Evolutionary conservation across 2,113 vertebrate species (phyloP).

Genomic region (Saguinus imperator): DNA sequence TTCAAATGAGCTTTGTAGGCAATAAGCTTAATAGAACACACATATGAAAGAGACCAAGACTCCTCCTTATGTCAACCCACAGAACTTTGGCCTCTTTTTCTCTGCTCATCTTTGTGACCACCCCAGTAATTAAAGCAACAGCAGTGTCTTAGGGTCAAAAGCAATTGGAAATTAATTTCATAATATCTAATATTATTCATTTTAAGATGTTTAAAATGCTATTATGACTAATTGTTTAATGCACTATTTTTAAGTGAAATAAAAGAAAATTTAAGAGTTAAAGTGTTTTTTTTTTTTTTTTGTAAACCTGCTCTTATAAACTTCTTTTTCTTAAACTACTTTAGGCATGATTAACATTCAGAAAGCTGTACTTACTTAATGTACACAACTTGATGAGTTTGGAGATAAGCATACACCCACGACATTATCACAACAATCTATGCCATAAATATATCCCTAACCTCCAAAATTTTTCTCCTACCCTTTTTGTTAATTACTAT

Average conservation of each 20-base stretch:
- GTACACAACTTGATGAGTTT: not conserved
- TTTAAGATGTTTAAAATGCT: not conserved
- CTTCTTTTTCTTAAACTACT: not conserved
- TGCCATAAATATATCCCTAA: not conserved
- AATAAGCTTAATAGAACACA: not conserved
- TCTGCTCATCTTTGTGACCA: not conserved
- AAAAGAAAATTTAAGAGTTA: not conserved
- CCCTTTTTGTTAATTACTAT: not conserved
- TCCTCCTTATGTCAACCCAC: not conserved
- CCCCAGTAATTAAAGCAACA: not conserved
- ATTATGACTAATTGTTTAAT: not conserved
- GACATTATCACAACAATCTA: too few relatives aligned
- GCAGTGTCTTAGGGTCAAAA: not conserved
- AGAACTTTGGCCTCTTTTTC: not conserved
- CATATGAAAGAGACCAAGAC: not conserved
- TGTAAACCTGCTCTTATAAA: not conserved
- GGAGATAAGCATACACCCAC: not conserved
- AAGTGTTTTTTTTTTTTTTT: slow-evolving; percentile 8
- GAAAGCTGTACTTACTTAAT: not conserved
- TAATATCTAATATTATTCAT: not conserved
- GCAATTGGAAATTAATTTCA: not conserved
- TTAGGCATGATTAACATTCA: not conserved
- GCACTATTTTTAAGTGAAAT: not conserved
- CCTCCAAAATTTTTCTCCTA: not conserved
- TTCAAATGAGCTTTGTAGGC: not conserved